These are phyloP conservation scores for Acanthacorydalis orientalis DNA, from an alignment of 2,888 invertebrate genomes.

Conservation along the genomic window DNA sequence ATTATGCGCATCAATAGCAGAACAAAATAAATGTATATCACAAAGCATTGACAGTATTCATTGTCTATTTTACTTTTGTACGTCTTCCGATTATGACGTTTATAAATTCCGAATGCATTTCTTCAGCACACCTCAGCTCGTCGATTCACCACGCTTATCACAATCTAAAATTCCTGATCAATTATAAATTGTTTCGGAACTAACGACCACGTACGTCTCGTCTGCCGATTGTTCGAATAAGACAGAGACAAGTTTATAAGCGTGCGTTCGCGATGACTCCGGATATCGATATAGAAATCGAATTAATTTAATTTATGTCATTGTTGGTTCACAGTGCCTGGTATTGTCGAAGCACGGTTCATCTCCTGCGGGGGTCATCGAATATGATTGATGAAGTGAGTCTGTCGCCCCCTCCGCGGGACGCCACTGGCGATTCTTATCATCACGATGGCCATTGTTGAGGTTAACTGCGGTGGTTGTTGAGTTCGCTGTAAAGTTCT, in stretches of 20 bases:
- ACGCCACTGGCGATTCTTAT: slow-evolving; percentile 5
- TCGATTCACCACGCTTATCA: neutral
- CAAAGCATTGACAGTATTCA: neutral
- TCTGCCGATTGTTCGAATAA: too few relatives aligned
- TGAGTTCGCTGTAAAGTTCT: too few relatives aligned
- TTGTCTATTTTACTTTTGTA: neutral
- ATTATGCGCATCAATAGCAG: neutral
- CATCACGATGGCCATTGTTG: neutral
- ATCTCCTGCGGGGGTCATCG: neutral
- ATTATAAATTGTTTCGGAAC: too few relatives aligned
- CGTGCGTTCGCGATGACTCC: too few relatives aligned
- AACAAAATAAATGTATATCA: neutral
- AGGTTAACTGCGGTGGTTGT: too few relatives aligned
- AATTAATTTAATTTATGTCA: slow-evolving; percentile 3
- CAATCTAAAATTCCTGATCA: too few relatives aligned
- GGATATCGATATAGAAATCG: too few relatives aligned
- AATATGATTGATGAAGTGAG: slow-evolving; percentile 9
- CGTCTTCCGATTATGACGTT: slow-evolving; percentile 1
- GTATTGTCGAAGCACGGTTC: neutral
- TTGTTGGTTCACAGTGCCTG: neutral
- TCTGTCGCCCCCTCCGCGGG: slow-evolving; percentile 8
- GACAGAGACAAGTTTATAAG: too few relatives aligned
- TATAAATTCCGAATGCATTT: slow-evolving; percentile 1
- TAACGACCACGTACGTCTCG: too few relatives aligned
- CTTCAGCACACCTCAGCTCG: neutral